Conservation (phyloP, 2,888 invertebrate genomes). For the Doris montereyensis region DNA sequence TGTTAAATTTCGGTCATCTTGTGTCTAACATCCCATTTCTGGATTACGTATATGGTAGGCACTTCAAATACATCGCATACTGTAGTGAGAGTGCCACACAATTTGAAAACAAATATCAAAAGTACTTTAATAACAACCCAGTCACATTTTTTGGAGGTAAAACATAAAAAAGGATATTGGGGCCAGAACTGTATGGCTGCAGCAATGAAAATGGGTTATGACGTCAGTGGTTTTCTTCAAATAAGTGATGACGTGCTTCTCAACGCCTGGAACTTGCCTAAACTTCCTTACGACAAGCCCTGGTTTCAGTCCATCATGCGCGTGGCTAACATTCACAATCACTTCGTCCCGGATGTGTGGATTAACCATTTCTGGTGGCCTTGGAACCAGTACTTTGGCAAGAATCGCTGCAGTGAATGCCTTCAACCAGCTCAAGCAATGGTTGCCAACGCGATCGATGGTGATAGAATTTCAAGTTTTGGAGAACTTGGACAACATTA, state of each 20-base stretch:
- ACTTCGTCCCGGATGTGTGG: slow-evolving; percentile 31
- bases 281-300: slow-evolving; percentile 16
- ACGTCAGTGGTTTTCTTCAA: slow-evolving; percentile 35
- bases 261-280: slow-evolving; percentile 37
- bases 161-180: background rate
- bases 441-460: background rate
- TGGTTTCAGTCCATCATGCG: slow-evolving; percentile 33
- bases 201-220: slow-evolving; percentile 35
- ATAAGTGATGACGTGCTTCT: slow-evolving; percentile 39
- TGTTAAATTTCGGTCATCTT: slow-evolving; percentile 9
- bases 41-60: slow-evolving; percentile 24
- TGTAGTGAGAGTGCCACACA: slow-evolving; percentile 9
- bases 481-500: background rate
- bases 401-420: background rate
- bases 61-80: slow-evolving; percentile 32
- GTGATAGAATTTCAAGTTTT: background rate
- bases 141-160: slow-evolving; percentile 25
- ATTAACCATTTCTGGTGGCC: slow-evolving; percentile 34
- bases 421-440: background rate
- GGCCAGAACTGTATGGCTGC: slow-evolving; percentile 33
- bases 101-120: background rate
- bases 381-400: slow-evolving; percentile 16
- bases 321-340: background rate
- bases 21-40: background rate
- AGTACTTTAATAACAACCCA: background rate